phyloP scores from a whole-genome alignment of 2,113 vertebrate species.

The Sciurus niger region DNA sequence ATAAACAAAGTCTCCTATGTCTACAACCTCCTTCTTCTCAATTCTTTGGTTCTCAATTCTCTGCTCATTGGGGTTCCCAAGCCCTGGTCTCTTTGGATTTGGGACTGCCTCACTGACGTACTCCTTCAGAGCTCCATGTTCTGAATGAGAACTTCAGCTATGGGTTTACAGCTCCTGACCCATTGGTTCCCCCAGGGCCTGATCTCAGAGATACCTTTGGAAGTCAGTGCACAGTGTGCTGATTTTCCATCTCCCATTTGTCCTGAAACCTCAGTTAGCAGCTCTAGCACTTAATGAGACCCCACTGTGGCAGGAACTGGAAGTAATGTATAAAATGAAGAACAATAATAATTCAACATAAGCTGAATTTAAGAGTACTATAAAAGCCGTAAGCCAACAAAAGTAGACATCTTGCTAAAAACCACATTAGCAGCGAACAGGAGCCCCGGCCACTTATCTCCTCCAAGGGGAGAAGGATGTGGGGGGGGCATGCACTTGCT shows the following conservation, averaged over 20 bases:
- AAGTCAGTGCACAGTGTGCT: background rate
- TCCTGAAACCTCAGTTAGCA: conserved; percentile 64
- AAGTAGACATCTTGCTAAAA: conserved; percentile 80
- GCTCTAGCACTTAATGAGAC: conserved; percentile 50
- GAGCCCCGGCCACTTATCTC: conserved; percentile 56
- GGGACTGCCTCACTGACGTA: background rate
- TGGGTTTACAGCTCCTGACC: background rate
- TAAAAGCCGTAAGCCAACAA: conserved; percentile 72
- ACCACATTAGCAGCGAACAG: conserved; percentile 48
- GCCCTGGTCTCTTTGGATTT: too few relatives aligned
- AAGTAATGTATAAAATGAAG: background rate
- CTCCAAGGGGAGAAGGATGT: background rate
- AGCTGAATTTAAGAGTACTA: conserved; percentile 75
- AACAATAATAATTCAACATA: conserved; percentile 67
- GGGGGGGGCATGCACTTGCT: background rate
- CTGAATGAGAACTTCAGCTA: background rate
- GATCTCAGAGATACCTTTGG: background rate
- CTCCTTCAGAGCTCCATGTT: background rate
- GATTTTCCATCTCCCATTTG: conserved; percentile 59
- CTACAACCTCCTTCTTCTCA: background rate
- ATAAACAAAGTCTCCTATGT: background rate
- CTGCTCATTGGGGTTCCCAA: background rate
- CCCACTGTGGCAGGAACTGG: conserved; percentile 52
- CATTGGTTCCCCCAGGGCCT: background rate
- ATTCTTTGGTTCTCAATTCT: background rate